Base-by-base conservation (phyloP, 1,140 invertebrate genomes). In the Subanguina moxae region DNA sequence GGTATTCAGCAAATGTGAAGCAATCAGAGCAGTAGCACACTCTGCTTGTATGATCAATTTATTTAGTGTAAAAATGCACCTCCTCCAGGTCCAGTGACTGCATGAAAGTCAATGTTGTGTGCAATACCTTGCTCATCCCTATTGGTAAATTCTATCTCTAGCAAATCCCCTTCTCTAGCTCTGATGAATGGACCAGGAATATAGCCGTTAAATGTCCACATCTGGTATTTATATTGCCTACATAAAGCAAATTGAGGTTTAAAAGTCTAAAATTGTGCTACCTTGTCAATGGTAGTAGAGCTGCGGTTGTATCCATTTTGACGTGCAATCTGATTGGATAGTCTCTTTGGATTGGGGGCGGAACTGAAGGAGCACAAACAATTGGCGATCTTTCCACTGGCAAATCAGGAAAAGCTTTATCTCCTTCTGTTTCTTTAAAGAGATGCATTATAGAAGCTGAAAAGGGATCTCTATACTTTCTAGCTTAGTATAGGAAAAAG, bases 61-160 rank as follows among this genome's bases (percentile, higher is more conserved):
- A n/a, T n/a, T n/a, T n/a, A n/a, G n/a, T n/a, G n/a, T n/a, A n/a
- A n/a, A n/a, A n/a, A n/a, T n/a, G n/a, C n/a, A n/a, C 64, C 64
- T 7, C 64, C 64, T 1, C 64, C 64, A 23, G 64, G 64, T 19
- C 64, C 64, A 25, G 46, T 57, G 3, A 57, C 46, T n/a, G 52
- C 52, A 65, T 65, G 64, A 23, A 57, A 65, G 42, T 65, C 64
- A 59, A 65, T 65, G 42, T 65, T 65, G 21, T 65, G 64, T 30
- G 64, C 48, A 3, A 58, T 23, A 1, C 64, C 64, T 21, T 57
- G 21, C 42, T 65, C 64, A 42, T 65, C 64, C 42, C 27, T 57
- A 25, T 65, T 65, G 1, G 64, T 65, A n/a, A 65, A 65, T 3
- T 57, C 30, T n/a, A 67, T 19, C n/a, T 67, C 65, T 19, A 67